Conservation (phyloP, 1,140 invertebrate genomes). For the Calliphora vicina region DNA sequence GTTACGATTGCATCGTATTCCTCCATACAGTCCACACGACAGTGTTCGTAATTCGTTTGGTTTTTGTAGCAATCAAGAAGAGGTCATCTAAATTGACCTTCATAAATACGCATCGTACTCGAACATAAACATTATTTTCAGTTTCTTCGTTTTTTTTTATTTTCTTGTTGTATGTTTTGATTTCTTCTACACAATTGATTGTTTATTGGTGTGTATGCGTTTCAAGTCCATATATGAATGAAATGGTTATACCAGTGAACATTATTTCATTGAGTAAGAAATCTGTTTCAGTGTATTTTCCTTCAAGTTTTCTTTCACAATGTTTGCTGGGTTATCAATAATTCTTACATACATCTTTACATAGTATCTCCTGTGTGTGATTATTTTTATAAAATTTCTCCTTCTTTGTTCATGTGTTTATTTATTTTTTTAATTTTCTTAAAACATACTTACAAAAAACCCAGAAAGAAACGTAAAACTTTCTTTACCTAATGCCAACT, state of each 20-base stretch:
- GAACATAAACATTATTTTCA: conserved; percentile 22
- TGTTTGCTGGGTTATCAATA: neutral
- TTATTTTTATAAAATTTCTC: neutral
- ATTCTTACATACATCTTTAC: neutral
- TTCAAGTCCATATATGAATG: neutral
- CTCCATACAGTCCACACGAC: neutral
- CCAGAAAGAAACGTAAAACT: neutral
- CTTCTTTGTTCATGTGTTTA: neutral
- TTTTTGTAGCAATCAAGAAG: neutral
- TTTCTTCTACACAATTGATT: conserved; percentile 18
- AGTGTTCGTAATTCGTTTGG: neutral
- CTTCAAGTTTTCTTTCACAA: neutral
- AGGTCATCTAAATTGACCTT: conserved; percentile 29
- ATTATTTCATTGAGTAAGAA: neutral
- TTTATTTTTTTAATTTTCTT: conserved; percentile 11
- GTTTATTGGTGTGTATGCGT: conserved; percentile 19
- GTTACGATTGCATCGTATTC: neutral
- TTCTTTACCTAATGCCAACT: neutral
- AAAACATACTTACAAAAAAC: neutral
- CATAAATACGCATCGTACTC: conserved; percentile 29
- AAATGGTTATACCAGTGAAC: neutral
- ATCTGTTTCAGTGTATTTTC: neutral
- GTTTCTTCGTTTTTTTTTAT: neutral
- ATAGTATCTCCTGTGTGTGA: neutral
- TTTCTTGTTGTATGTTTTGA: neutral